phyloP scores from a whole-genome alignment of 2,113 vertebrate species.

The Eretmochelys imbricata region DNA sequence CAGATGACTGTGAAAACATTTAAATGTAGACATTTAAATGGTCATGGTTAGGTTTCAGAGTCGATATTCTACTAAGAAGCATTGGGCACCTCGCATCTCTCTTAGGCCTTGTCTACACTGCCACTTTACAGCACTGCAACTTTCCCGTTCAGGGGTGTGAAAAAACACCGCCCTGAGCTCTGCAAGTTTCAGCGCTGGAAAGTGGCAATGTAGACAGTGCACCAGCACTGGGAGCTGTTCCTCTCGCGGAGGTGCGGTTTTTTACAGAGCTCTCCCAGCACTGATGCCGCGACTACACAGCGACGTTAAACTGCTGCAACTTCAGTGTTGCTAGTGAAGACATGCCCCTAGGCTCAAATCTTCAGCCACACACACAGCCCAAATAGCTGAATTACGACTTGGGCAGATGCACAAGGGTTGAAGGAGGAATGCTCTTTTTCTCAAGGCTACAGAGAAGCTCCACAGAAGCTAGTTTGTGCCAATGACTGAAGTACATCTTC shows the following conservation, averaged over 20 bases:
- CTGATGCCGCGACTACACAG: too few species aligned
- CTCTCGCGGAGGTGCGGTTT: too few species aligned
- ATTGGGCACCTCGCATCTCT: not conserved
- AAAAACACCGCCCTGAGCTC: too few species aligned
- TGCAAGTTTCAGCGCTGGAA: too few species aligned
- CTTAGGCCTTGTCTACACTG: not conserved
- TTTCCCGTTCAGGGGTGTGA: too few species aligned
- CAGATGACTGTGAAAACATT: not conserved
- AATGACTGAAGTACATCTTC: constrained; percentile 3
- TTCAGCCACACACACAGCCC: not conserved
- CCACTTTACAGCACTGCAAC: too few species aligned
- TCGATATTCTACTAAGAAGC: not conserved
- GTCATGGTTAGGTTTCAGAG: not conserved
- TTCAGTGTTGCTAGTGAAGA: too few species aligned
- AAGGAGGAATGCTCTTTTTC: not conserved
- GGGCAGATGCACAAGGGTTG: not conserved
- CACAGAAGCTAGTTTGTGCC: not conserved
- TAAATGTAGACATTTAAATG: not conserved
- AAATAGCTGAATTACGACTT: not conserved
- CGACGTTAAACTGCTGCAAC: too few species aligned
- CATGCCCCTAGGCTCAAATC: not conserved
- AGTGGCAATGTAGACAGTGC: too few species aligned
- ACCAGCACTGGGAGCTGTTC: too few species aligned
- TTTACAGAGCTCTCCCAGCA: too few species aligned
- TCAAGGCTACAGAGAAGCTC: not conserved